A percentile compares a stretch with the other conserved stretches of the same genome.
These are phyloP conservation scores for Rhizomys pruinosus DNA, from an alignment of 2,113 vertebrate species.

Conservation along the genomic window DNA sequence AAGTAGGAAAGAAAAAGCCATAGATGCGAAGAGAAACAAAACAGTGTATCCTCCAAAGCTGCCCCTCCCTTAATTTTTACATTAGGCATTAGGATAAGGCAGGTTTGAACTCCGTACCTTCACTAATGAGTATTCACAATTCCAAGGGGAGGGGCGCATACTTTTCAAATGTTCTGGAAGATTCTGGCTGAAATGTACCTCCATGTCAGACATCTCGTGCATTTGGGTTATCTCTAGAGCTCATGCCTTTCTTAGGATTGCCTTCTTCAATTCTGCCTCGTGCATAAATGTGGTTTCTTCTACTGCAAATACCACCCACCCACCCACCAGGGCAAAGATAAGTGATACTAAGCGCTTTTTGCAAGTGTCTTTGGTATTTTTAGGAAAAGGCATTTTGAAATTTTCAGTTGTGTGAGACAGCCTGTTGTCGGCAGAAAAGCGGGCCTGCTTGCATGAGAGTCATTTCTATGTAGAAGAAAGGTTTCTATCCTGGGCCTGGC, in stretches of 20 bases:
- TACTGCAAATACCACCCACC: constrained; percentile 78
- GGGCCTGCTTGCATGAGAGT: neutral
- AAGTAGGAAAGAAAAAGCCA: neutral
- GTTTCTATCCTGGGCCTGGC: constrained; percentile 63
- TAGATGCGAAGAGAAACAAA: neutral
- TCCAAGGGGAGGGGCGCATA: neutral
- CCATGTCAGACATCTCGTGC: neutral
- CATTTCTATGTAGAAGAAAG: constrained; percentile 12
- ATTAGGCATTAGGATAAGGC: neutral
- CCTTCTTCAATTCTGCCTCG: constrained; percentile 74
- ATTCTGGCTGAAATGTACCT: neutral
- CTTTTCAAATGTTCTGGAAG: neutral
- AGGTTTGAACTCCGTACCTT: neutral
- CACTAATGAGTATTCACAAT: neutral
- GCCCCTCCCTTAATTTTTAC: neutral
- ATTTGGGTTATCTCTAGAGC: neutral
- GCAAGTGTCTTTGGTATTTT: constrained; percentile 77
- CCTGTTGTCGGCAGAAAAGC: constrained; percentile 7
- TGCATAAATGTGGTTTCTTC: constrained; percentile 73
- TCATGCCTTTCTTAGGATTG: neutral
- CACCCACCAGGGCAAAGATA: constrained; percentile 68
- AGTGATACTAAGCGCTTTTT: constrained; percentile 75
- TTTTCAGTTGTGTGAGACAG: constrained; percentile 60
- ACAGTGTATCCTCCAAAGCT: neutral
- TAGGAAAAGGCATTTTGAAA: constrained; percentile 59